Conservation (phyloP, 2,113 vertebrate species). For the Xenopus borealis region DNA sequence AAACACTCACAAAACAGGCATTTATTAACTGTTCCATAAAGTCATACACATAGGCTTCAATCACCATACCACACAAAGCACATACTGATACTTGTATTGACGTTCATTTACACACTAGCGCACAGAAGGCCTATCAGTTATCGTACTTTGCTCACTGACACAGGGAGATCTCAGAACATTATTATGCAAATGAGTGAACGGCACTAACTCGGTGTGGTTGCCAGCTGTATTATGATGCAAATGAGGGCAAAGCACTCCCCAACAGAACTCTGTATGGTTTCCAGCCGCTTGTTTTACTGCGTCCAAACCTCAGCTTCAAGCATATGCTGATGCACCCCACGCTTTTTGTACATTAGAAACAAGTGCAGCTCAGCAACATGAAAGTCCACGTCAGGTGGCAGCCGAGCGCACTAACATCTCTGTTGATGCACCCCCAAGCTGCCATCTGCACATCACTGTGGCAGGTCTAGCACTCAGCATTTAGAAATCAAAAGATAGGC, state of each 20-base stretch:
- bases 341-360: constrained; percentile 19
- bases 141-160: background rate
- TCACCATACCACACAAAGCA: background rate
- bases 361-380: background rate
- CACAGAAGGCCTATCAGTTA: constrained; percentile 3
- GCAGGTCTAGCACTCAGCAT: background rate
- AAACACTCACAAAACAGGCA: too few relatives aligned
- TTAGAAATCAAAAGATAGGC: background rate
- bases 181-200: background rate
- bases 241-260: background rate
- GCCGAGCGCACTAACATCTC: background rate
- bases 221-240: background rate
- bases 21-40: too few relatives aligned
- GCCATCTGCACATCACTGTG: background rate
- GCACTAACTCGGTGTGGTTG: background rate
- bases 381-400: background rate
- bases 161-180: background rate
- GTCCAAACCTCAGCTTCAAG: constrained; percentile 1
- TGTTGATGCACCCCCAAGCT: background rate
- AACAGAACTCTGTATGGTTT: constrained; percentile 1
- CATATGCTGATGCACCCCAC: constrained; percentile 43
- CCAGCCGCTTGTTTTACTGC: constrained; percentile 1
- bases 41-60: too few relatives aligned
- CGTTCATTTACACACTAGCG: background rate
- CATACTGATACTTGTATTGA: background rate